Conservation (phyloP, 1,140 invertebrate species). For the Drosophila mojavensis region DNA sequence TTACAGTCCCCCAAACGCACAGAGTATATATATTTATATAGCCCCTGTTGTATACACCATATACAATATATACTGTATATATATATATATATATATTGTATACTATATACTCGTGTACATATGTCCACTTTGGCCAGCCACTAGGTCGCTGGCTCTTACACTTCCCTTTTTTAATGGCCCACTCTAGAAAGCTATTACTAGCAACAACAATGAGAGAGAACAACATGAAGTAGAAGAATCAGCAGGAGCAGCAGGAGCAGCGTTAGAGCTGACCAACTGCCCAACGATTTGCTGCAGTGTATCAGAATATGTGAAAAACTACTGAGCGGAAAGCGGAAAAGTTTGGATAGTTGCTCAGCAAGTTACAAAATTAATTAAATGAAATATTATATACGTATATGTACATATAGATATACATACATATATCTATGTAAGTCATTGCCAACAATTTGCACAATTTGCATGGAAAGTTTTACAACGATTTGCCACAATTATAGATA, state of each 20-base stretch:
- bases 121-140: conserved; percentile 22
- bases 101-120: neutral
- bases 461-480: too few species aligned
- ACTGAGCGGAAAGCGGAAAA: neutral
- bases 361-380: conserved; percentile 3
- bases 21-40: conserved; percentile 31
- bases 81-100: neutral
- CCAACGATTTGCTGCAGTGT: neutral
- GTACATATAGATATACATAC: too few species aligned
- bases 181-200: neutral
- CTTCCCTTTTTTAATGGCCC: neutral
- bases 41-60: neutral
- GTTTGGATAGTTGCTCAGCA: conserved; percentile 1
- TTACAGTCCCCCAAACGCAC: conserved; percentile 25
- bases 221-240: neutral
- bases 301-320: neutral
- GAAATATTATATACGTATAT: too few species aligned
- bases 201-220: neutral
- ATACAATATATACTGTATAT: neutral
- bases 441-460: too few species aligned
- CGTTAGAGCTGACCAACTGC: too few species aligned
- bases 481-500: too few species aligned
- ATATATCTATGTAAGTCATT: too few species aligned
- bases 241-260: neutral
- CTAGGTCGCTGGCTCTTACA: neutral